Evolutionary conservation across 2,113 vertebrate genomes (phyloP).

Genomic region (Tragelaphus imberbis): DNA sequence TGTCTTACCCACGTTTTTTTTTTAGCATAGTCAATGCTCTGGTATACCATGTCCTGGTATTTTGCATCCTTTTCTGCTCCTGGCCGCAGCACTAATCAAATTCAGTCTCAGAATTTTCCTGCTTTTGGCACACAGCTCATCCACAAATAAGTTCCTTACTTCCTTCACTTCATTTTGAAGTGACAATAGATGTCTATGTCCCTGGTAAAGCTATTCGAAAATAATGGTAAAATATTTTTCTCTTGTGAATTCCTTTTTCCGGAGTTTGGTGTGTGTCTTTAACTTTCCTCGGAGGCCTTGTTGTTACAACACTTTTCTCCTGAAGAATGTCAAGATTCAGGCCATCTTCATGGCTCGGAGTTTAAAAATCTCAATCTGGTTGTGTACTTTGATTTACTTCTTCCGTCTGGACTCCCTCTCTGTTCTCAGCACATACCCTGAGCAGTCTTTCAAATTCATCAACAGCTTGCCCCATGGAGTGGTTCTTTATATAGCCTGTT

Average conservation of each 20-base stretch:
- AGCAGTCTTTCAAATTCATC: constrained; percentile 60
- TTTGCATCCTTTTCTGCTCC: constrained; percentile 46
- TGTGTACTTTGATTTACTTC: constrained; percentile 32
- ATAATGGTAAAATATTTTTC: neutral
- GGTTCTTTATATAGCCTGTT: constrained; percentile 51
- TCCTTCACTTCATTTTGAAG: neutral
- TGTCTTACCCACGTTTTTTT: constrained; percentile 55
- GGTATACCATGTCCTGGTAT: constrained; percentile 50
- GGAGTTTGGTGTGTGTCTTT: neutral
- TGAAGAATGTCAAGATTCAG: constrained; percentile 59
- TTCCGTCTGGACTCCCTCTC: constrained; percentile 49
- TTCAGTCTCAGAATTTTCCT: neutral
- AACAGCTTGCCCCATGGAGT: constrained; percentile 50
- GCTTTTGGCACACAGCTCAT: neutral
- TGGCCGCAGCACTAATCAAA: neutral
- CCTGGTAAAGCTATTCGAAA: neutral
- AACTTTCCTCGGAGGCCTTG: neutral
- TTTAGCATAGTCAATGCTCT: constrained; percentile 54
- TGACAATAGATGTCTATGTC: neutral
- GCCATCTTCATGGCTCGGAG: constrained; percentile 63
- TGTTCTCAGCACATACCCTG: constrained; percentile 56
- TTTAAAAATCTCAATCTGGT: constrained; percentile 54
- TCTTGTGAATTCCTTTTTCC: neutral
- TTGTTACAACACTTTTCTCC: constrained; percentile 13
- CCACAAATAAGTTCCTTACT: neutral